These are phyloP conservation scores for Drosophila prolongata DNA, from an alignment of 2,888 invertebrate genomes.

Conservation along the genomic window DNA sequence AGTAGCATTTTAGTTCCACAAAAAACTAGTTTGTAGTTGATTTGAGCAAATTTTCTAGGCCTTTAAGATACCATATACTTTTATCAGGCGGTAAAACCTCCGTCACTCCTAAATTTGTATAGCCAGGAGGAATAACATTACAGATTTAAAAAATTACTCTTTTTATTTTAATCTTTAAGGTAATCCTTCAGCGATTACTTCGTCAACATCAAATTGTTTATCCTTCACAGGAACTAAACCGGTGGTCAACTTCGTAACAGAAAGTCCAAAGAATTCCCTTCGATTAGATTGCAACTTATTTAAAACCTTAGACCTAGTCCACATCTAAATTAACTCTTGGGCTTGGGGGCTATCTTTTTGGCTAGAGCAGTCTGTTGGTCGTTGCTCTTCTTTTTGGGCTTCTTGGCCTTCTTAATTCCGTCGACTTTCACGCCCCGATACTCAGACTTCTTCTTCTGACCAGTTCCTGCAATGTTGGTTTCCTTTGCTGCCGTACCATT, in stretches of 20 bases:
- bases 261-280: conserved; percentile 1
- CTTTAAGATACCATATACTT: not conserved
- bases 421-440: conserved; percentile 81
- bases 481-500: conserved; percentile 25
- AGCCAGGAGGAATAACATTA: not conserved
- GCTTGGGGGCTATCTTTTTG: conserved; percentile 82
- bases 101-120: too few relatives aligned
- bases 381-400: conserved; percentile 74
- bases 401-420: conserved; percentile 72
- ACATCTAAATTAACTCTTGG: conserved; percentile 33
- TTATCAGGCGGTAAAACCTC: too few relatives aligned
- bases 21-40: not conserved
- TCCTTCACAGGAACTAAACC: not conserved
- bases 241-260: conserved; percentile 8
- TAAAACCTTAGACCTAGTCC: conserved; percentile 5
- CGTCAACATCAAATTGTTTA: not conserved
- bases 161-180: conserved; percentile 7
- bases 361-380: conserved; percentile 74
- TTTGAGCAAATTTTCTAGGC: not conserved
- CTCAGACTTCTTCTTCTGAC: conserved; percentile 76
- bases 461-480: not conserved
- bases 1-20: conserved; percentile 49
- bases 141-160: not conserved
- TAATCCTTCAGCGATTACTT: conserved; percentile 20
- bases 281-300: conserved; percentile 20